Evolutionary conservation across 1,140 invertebrate genomes (phyloP).

Genomic region (Drosophila willistoni): DNA sequence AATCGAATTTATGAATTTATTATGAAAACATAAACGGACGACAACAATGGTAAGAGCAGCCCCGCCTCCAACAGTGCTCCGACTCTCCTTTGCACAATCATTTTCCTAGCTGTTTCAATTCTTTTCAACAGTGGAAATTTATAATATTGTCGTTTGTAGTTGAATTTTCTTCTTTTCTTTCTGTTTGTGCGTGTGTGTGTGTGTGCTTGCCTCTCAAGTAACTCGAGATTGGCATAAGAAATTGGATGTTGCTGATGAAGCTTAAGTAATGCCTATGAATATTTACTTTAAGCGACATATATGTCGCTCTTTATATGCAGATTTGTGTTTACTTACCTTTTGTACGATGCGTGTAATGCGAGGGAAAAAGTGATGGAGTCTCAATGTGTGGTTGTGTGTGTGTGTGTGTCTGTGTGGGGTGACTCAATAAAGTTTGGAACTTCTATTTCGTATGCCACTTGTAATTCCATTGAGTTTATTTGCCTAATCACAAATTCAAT

Average conservation of each 20-base stretch:
- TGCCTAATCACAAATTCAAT: slow-evolving; percentile 80
- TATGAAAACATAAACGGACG: slow-evolving; percentile 75
- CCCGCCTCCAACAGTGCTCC: slow-evolving; percentile 5
- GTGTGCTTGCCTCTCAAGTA: not conserved
- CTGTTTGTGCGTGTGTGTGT: too few relatives aligned
- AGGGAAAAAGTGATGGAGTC: too few relatives aligned
- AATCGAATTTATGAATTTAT: slow-evolving; percentile 83
- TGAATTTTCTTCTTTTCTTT: slow-evolving; percentile 20
- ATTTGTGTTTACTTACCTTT: slow-evolving; percentile 45
- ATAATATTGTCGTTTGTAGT: slow-evolving; percentile 47
- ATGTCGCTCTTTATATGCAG: slow-evolving; percentile 50
- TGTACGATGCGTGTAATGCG: not conserved
- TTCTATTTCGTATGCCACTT: slow-evolving; percentile 55
- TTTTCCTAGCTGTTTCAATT: slow-evolving; percentile 37
- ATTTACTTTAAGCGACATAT: slow-evolving; percentile 70
- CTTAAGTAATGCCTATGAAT: slow-evolving; percentile 69
- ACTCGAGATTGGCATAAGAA: slow-evolving; percentile 23
- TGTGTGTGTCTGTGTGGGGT: not conserved
- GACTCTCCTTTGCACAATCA: not conserved
- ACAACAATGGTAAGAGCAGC: slow-evolving; percentile 59
- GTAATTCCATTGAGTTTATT: slow-evolving; percentile 73
- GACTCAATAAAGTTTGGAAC: slow-evolving; percentile 50
- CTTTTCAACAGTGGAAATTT: slow-evolving; percentile 48
- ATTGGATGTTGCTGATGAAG: slow-evolving; percentile 52
- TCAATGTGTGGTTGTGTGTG: not conserved